Percentiles rank a stretch among this genome's conserved stretches.
Evolutionary conservation across 2,113 vertebrate genomes (phyloP).

Genomic region (Passerina amoena): DNA sequence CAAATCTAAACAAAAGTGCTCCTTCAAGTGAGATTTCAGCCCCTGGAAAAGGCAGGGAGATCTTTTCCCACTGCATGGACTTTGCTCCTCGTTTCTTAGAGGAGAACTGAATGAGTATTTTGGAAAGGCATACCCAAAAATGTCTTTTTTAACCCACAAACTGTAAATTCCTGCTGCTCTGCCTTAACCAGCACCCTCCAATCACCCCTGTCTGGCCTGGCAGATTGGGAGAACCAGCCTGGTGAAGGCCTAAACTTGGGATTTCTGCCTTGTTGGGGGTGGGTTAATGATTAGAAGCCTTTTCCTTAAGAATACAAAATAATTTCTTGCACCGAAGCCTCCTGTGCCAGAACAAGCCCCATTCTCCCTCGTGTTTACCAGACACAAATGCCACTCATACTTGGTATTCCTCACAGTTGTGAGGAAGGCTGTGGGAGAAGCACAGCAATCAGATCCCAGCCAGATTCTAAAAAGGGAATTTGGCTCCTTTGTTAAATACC

Average conservation of each 20-base stretch:
- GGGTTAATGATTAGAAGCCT: not conserved
- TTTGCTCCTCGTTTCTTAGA: not conserved
- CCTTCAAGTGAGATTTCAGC: not conserved
- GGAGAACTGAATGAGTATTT: not conserved
- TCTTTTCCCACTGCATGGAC: not conserved
- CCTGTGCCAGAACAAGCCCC: constrained; percentile 42
- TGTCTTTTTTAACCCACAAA: not conserved
- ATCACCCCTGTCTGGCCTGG: not conserved
- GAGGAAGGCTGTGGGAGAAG: constrained; percentile 56
- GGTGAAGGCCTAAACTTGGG: not conserved
- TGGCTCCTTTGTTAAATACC: constrained; percentile 53
- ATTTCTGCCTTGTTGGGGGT: not conserved
- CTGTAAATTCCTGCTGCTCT: not conserved
- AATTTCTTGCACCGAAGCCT: not conserved
- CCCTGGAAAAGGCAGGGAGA: not conserved
- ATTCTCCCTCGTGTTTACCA: constrained; percentile 54
- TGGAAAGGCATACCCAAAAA: not conserved
- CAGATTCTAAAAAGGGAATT: constrained; percentile 55
- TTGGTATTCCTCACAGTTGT: constrained; percentile 58
- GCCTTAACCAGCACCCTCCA: not conserved
- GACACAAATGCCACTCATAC: constrained; percentile 60
- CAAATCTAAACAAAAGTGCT: not conserved
- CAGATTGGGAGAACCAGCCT: not conserved
- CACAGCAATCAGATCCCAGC: constrained; percentile 33
- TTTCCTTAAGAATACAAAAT: not conserved